Evolutionary conservation across 2,113 vertebrate species (phyloP), one percentile per base, ranked within the genome.

Genomic region (Brachyhypopomus gauderio): DNA sequence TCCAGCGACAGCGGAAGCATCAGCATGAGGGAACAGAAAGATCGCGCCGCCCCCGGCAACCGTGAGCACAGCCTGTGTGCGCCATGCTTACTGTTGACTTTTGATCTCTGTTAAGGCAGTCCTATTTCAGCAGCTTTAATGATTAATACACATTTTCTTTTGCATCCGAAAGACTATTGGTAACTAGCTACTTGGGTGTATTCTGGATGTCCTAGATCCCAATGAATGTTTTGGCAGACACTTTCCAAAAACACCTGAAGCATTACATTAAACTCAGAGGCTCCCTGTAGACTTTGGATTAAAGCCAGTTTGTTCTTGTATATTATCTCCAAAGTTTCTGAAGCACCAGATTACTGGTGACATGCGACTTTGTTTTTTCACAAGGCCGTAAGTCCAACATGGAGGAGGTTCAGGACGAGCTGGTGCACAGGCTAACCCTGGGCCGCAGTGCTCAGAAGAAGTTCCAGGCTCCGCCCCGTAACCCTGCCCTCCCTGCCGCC

Each of bases 371-470:
- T 20, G 16, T 55, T 55, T 19, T 67, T 5, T 34, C 62, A 3
- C 70, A 70, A 85, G 97, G 96, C 45, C 94, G 97, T 88, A 98
- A 97, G 87, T 98, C 97, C 0, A 97, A 98, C 91, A 98, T 99
- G 98, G 97, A 99, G 81, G 96, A 99, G 48, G 96, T 99, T 0
- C 98, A 98, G 89, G 97, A 98, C 16, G 98, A 99, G 78, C 93
- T 99, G 5, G 91, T 96, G 63, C 95, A 96, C 86, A 89, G 97
- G 2, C 94, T 99, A 59, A 99, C 98, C 20, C 90, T 98, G 0
- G 98, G 97, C 2, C 94, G 97, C 36, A 96, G 94, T 0, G 87
- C 96, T 0, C 95, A 96, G 90, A 98, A 95, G 91, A 98, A 96
- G 89, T 91, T 96, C 62, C 94, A 91, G 0, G 92, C 91, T 83